phyloP scores from a whole-genome alignment of 2,113 vertebrate species.

The Chlamydotis undulata region DNA sequence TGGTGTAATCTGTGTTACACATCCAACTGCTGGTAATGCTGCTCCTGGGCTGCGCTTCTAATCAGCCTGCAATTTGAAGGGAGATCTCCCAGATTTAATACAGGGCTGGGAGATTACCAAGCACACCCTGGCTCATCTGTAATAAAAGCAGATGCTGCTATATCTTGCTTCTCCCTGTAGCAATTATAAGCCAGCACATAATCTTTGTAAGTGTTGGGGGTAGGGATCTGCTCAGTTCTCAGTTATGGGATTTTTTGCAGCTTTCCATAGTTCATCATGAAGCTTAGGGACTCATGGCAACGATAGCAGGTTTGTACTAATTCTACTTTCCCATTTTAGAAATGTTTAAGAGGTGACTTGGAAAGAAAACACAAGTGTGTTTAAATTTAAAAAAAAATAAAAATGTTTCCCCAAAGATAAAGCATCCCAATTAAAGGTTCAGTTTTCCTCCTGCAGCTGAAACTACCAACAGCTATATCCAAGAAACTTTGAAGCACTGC shows the following conservation, averaged over 20 bases:
- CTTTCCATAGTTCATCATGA: not conserved
- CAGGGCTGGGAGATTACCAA: not conserved
- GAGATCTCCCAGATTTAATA: not conserved
- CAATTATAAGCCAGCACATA: not conserved
- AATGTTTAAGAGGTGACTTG: not conserved
- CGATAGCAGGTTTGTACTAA: not conserved
- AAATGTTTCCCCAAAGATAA: not conserved
- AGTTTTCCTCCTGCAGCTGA: not conserved
- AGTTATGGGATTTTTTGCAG: not conserved
- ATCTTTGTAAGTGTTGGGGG: not conserved
- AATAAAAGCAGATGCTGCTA: not conserved
- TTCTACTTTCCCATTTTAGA: not conserved
- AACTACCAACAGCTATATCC: not conserved
- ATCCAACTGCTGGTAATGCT: fast-evolving
- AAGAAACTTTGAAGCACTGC: not conserved
- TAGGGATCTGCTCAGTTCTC: not conserved
- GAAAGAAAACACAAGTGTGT: not conserved
- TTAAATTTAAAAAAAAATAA: not conserved
- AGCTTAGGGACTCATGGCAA: not conserved
- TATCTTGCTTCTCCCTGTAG: not conserved
- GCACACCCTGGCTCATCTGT: not conserved
- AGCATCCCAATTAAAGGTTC: not conserved
- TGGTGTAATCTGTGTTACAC: not conserved
- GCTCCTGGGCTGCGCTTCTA: not conserved
- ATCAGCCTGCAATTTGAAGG: not conserved